These are phyloP conservation scores for Aphis gossypii DNA, from an alignment of 1,140 invertebrate genomes.

Conservation along the genomic window DNA sequence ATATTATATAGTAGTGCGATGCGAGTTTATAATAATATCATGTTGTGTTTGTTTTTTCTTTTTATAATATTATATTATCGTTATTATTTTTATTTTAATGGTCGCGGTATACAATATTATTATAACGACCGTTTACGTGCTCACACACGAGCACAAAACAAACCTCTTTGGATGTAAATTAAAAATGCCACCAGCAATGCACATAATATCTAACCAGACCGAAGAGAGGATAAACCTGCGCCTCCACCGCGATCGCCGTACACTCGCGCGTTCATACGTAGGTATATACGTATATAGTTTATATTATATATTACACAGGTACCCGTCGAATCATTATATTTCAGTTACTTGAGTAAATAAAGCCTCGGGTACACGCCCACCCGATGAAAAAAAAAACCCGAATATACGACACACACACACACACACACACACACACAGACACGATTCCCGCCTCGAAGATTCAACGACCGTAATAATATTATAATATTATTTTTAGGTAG, in stretches of 20 bases:
- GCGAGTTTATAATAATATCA: neutral
- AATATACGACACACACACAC: neutral
- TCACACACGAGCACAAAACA: neutral
- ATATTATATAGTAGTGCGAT: neutral
- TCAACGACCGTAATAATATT: neutral
- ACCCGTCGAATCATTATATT: slow-evolving; percentile 41
- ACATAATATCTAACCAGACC: neutral
- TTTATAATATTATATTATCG: slow-evolving; percentile 16
- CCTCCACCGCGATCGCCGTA: neutral
- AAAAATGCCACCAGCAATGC: slow-evolving; percentile 48
- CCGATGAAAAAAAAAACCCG: neutral
- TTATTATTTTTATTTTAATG: slow-evolving; percentile 10
- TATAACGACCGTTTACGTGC: neutral
- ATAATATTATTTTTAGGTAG: neutral
- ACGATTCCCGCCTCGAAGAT: neutral
- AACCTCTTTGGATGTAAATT: slow-evolving; percentile 34
- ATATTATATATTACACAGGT: neutral
- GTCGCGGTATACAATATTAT: neutral
- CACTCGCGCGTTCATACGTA: neutral
- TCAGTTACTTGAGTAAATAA: slow-evolving; percentile 49
- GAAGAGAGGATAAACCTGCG: neutral
- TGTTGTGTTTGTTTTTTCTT: slow-evolving; percentile 2
- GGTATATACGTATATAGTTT: neutral
- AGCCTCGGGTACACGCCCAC: slow-evolving; percentile 50
- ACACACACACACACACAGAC: too few relatives aligned